Base-by-base conservation (phyloP, 1,140 invertebrate species). In the Diabrotica virgifera region DNA sequence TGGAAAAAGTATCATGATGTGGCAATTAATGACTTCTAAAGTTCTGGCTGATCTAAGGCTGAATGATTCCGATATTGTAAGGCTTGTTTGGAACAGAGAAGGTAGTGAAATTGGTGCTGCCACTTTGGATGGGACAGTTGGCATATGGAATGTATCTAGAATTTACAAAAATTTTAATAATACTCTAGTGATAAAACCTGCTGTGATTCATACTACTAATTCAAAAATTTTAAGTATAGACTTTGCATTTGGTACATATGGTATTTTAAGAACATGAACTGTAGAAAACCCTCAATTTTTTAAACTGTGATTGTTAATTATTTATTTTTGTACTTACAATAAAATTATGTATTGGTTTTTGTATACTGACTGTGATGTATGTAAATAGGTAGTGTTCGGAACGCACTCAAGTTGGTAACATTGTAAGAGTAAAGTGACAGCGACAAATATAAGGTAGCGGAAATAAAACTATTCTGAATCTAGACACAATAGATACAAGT, bases 1-100 rank as follows among this genome's bases (percentile, higher is more conserved):
- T 52, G 89, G 90, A 72, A 81, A 84, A 69, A 77, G 78, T 56
- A 83, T 91, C 55, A 80, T 82, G 64, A 81, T 91, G 60, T 92
- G 89, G 89, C 89, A 91, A 76, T 77, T 92, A 63, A 81, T 83
- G 7, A 81, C 84, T 56, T 87, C 87, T 58, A 78, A 80, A 59
- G 70, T 87, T 55, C 62, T 88, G 9, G 83, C 84, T 67, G 86
- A 90, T 70, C 75, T 90, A 2, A 82, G 82, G 72, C 85, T 85
- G 52, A 85, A 86, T 68, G 79, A 82, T 12, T 82, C 85, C 63
- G 83, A 83, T n/a, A 77, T 89, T 6, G 83, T 85, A 72, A 80
- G 83, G 68, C 76, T 90, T 52, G 77, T 82, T 51, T 90, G 88
- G 84, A 86, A 83, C 75, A 77, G 74, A 13, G 83, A 86, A 71